These are phyloP conservation scores for Andrena bicolor DNA, from an alignment of 2,888 invertebrate species.

Conservation along the genomic window DNA sequence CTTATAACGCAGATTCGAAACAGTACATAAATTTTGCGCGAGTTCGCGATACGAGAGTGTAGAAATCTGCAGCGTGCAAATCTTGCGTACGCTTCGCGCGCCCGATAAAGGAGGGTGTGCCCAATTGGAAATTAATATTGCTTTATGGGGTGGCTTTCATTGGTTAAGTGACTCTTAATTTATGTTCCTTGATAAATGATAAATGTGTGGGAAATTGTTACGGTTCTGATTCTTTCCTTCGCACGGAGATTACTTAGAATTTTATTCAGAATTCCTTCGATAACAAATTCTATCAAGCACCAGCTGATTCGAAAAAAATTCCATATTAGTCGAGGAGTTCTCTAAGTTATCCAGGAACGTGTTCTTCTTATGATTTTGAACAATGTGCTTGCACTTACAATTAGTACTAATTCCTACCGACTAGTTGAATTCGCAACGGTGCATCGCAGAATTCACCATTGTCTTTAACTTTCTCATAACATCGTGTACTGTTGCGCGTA, in stretches of 20 bases:
- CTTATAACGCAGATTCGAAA: neutral
- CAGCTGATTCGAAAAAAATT: neutral
- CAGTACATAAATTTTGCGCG: neutral
- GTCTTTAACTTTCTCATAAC: constrained; percentile 16
- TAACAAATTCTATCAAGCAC: neutral
- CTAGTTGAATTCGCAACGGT: constrained; percentile 7
- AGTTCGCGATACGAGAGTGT: neutral
- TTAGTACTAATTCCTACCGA: neutral
- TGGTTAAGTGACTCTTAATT: constrained; percentile 34
- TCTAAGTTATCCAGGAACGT: too few species aligned
- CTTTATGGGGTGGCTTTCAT: constrained; percentile 10
- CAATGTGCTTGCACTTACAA: neutral
- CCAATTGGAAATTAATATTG: constrained; percentile 32
- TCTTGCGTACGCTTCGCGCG: neutral
- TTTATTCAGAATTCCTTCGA: neutral
- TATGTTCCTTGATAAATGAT: constrained; percentile 10
- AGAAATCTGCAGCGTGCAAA: neutral
- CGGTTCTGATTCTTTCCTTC: neutral
- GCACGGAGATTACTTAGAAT: neutral
- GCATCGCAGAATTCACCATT: constrained; percentile 20
- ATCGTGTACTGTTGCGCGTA: constrained; percentile 9
- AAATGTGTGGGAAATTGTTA: constrained; percentile 6
- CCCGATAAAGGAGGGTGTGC: constrained; percentile 10
- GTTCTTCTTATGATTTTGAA: neutral
- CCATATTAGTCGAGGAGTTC: too few species aligned